Evolutionary conservation across 2,888 invertebrate species (phyloP).

Genomic region (Idaea straminata): DNA sequence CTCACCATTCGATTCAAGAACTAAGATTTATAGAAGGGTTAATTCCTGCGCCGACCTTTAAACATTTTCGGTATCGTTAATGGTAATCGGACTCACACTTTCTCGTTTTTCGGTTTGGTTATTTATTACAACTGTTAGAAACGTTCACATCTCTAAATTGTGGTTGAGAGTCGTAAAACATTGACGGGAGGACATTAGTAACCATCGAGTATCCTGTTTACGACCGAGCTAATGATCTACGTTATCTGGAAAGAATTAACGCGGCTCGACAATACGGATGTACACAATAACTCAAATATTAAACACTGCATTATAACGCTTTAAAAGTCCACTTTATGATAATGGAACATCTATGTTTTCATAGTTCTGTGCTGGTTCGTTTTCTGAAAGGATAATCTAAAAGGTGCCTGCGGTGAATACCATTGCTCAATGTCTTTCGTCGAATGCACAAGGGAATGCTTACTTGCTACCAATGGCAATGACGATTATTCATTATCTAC

Average conservation of each 20-base stretch:
- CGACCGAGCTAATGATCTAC: conserved; percentile 69
- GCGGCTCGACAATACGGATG: conserved; percentile 43
- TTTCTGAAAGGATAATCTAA: conserved; percentile 51
- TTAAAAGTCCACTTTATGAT: conserved; percentile 7
- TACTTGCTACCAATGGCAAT: conserved; percentile 12
- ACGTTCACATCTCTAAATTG: conserved; percentile 52
- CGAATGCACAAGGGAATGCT: conserved; percentile 23
- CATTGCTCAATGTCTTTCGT: conserved; percentile 61
- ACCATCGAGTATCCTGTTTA: conserved; percentile 69
- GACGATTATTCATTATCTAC: conserved; percentile 4
- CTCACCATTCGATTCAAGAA: conserved; percentile 10
- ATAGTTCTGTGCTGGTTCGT: conserved; percentile 35
- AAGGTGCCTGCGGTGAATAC: conserved; percentile 45
- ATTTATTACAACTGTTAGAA: conserved; percentile 50
- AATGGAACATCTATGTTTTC: conserved; percentile 31
- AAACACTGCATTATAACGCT: conserved; percentile 2
- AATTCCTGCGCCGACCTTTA: conserved; percentile 12
- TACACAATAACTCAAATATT: conserved; percentile 2
- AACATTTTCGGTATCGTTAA: conserved; percentile 35
- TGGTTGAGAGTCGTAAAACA: conserved; percentile 62
- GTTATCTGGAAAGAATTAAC: conserved; percentile 39
- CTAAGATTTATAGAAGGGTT: conserved; percentile 22
- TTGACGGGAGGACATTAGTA: conserved; percentile 66
- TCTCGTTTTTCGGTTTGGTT: conserved; percentile 33
- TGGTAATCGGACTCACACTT: conserved; percentile 45